Conservation (phyloP, 2,113 vertebrate genomes). For the Cheilinus undulatus region DNA sequence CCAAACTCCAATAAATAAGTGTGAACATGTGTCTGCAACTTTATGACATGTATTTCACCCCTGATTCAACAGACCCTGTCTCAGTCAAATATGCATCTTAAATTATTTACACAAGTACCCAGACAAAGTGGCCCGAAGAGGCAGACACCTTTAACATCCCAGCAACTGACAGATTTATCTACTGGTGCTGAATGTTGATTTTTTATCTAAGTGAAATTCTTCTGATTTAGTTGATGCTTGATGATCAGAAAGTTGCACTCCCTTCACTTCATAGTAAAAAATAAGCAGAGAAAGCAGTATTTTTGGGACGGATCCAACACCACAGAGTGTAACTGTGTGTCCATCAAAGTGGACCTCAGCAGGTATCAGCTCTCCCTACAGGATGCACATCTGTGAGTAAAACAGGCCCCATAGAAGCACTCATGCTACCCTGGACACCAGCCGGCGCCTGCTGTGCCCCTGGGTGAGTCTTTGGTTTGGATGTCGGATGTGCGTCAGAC, state of each 20-base stretch:
- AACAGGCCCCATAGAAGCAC: slow-evolving; percentile 10
- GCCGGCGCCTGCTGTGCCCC: slow-evolving; percentile 24
- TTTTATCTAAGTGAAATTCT: slow-evolving; percentile 19
- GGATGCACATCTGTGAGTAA: slow-evolving; percentile 4
- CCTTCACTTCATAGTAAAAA: too few species aligned
- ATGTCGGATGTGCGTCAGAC: slow-evolving; percentile 57
- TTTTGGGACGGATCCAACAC: not conserved
- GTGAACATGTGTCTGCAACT: not conserved
- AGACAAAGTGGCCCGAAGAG: slow-evolving; percentile 20
- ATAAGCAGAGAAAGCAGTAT: too few species aligned
- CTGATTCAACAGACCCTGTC: slow-evolving; percentile 10
- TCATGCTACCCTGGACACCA: slow-evolving; percentile 39
- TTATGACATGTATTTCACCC: slow-evolving; percentile 14
- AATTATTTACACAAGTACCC: not conserved
- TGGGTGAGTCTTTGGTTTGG: slow-evolving; percentile 24
- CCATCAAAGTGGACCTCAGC: slow-evolving; percentile 31
- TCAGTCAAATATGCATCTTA: slow-evolving; percentile 22
- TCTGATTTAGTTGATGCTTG: slow-evolving; percentile 17
- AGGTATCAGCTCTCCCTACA: slow-evolving; percentile 15
- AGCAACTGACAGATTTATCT: not conserved
- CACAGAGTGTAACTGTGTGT: slow-evolving; percentile 6
- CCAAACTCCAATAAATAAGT: not conserved
- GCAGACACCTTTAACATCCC: slow-evolving; percentile 5
- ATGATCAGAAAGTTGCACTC: too few species aligned
- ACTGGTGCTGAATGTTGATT: slow-evolving; percentile 7